Evolutionary conservation across 2,113 vertebrate genomes (phyloP), one percentile per base, ranked within the genome.

Genomic region (Serranochromis macrocephalus): DNA sequence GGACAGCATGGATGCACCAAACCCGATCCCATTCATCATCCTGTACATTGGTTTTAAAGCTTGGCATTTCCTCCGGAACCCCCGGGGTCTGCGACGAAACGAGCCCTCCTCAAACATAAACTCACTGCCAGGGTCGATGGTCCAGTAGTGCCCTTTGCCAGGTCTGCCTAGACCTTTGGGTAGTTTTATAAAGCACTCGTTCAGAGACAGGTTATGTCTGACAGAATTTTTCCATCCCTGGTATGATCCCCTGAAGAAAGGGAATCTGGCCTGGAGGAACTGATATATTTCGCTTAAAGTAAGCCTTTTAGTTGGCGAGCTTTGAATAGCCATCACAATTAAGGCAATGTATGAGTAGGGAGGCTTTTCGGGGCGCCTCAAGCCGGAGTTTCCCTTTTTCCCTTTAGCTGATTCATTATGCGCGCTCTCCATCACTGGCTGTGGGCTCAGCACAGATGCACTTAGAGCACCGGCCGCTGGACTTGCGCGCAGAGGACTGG

Each of bases 91-190:
- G 88, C 98, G 97, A 38, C 98, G 97, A 94, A 99, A 99, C 7
- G 98, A 99, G 79, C 98, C 98, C 85, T 99, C 98, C 95, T 99
- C 98, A 92, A 99, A 99, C 98, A 99, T 99, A 83, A 99, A 99
- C 95, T 99, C 98, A 82, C 98, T 99, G 51, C 97, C 97, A 3
- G 98, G 98, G 94, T 99, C 98, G 80, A 99, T 98, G 81, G 98
- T 99, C 98, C 98, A 99, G 95, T 99, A 98, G 93, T 99, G 98
- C 8, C 98, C 98, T 88, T 99, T 99, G 6, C 98, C 98, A 0
- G 98, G 98, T 86, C 98, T 96, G 4, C 98, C 98, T 16, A 99
- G 95, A 19, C 98, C 98, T 85, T 99, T 99, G 80, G 98, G 98
- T 84, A 99, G 93, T 91, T 98, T 98, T 82, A 98, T 97, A 84